Conservation (phyloP, 2,888 invertebrate species). For the Idaea dimidiata region DNA sequence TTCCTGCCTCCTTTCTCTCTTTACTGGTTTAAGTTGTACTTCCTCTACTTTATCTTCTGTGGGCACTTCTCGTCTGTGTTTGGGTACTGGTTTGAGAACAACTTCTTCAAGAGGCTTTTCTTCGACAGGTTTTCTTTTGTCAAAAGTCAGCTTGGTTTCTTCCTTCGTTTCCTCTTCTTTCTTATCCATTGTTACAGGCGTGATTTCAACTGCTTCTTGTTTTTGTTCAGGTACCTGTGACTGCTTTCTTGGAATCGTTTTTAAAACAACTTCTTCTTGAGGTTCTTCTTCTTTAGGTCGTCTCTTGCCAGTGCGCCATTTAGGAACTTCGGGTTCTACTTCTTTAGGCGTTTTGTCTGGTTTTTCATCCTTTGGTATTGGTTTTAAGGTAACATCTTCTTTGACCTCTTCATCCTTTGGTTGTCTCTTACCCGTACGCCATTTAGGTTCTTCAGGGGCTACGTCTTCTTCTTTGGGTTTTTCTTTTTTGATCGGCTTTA, state of each 20-base stretch:
- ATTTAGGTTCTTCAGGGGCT: slow-evolving; percentile 31
- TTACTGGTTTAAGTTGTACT: slow-evolving; percentile 37
- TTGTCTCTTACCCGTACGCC: slow-evolving; percentile 39
- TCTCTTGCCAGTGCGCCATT: too few relatives aligned
- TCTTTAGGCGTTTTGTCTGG: slow-evolving; percentile 69
- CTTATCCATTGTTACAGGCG: slow-evolving; percentile 29
- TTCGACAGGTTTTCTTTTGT: slow-evolving; percentile 48
- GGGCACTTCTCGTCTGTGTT: slow-evolving; percentile 41
- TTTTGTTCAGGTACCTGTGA: slow-evolving; percentile 28
- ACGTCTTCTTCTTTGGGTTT: slow-evolving; percentile 17
- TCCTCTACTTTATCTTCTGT: slow-evolving; percentile 34
- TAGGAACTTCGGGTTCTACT: slow-evolving; percentile 37
- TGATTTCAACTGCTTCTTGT: slow-evolving; percentile 38
- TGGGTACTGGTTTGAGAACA: slow-evolving; percentile 52
- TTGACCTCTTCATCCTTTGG: slow-evolving; percentile 36
- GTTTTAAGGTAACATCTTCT: slow-evolving; percentile 46
- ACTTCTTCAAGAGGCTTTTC: slow-evolving; percentile 38
- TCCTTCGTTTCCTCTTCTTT: neutral
- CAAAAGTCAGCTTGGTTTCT: slow-evolving; percentile 36
- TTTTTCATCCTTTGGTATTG: slow-evolving; percentile 43
- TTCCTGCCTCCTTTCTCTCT: slow-evolving; percentile 40
- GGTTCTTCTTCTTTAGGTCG: slow-evolving; percentile 21
- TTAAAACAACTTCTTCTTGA: slow-evolving; percentile 55
- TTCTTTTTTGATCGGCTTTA: slow-evolving; percentile 36
- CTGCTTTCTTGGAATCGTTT: slow-evolving; percentile 5